Evolutionary conservation across 2,797 vertebrate species (phyloP).

Genomic region (Natrix natrix): DNA sequence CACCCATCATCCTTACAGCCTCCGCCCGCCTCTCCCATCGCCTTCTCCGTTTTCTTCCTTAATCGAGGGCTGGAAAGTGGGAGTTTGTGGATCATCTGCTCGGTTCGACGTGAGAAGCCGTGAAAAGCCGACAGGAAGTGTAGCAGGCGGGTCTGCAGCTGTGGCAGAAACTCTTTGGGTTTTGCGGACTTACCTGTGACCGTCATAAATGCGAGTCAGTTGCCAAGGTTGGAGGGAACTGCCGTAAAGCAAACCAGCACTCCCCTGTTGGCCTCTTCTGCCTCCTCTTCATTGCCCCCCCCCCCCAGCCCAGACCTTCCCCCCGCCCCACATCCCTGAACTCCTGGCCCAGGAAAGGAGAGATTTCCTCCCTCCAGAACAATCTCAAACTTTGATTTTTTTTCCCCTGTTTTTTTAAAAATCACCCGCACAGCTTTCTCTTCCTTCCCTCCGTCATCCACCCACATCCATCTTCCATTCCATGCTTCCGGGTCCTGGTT

Average conservation of each 20-base stretch:
- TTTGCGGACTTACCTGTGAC: not conserved
- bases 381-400: not conserved
- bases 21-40: slow-evolving; percentile 27
- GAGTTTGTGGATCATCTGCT: slow-evolving; percentile 32
- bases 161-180: not conserved
- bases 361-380: not conserved
- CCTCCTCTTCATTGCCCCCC: not conserved
- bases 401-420: not conserved
- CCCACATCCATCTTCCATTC: slow-evolving; percentile 1
- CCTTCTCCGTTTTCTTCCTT: slow-evolving; percentile 62
- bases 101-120: not conserved
- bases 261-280: not conserved
- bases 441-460: not conserved
- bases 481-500: slow-evolving; percentile 9
- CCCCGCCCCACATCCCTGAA: too few species aligned
- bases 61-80: slow-evolving; percentile 39
- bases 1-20: slow-evolving; percentile 7
- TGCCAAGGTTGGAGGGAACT: not conserved
- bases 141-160: not conserved
- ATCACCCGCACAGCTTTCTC: not conserved
- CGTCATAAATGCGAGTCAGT: not conserved
- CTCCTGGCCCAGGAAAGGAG: too few species aligned
- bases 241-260: not conserved
- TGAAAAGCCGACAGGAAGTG: not conserved
- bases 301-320: not conserved